Evolutionary conservation across 2,797 vertebrate genomes (phyloP), one percentile per base, ranked within the genome.

Genomic region (Gallirallus australis): DNA sequence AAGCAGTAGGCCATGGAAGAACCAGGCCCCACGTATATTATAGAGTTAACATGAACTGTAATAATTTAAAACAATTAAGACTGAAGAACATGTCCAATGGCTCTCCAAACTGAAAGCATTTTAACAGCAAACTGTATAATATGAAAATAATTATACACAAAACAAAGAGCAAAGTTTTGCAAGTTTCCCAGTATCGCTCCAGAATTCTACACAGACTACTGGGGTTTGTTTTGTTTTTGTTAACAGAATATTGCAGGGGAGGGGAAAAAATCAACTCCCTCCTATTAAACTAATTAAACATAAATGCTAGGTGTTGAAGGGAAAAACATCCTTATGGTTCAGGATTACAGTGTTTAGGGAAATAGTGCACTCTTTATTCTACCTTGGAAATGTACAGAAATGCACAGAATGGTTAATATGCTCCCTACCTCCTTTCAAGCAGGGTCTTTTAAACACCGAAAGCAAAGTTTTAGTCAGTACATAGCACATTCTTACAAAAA

Each of bases 401-500:
- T 35, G 65, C 76, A 86, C 9, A 47, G n/a, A 80, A 81, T 17
- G 19, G 52, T 88, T 82, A 70, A 70, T 24, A 82, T 25, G 33
- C 45, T 89, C 90, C 42, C 87, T 82, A 78, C 20, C 42, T 76
- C 60, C 56, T 94, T 66, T 95, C 56, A 89, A 85, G 25, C 30
- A 48, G 33, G 23, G 77, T 70, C 70, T 91, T 96, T 82, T 61
- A 83, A 97, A 82, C 45, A 47, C 65, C 73, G 87, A 81, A 56
- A 96, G 53, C 12, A 73, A 94, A 72, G 40, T 85, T 94, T 84
- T 39, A 92, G 61, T 48, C 25, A 48, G 47, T 42, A 96, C 15
- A 72, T 5, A 82, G 33, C 61, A 90, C 65, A 33, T 59, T 70
- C 79, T 92, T 94, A 95, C 45, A 96, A 96, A 96, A 97, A 93